Evolutionary conservation across 2,797 vertebrate species (phyloP), one percentile per base, ranked within the genome.

Genomic region (Mallotus villosus): DNA sequence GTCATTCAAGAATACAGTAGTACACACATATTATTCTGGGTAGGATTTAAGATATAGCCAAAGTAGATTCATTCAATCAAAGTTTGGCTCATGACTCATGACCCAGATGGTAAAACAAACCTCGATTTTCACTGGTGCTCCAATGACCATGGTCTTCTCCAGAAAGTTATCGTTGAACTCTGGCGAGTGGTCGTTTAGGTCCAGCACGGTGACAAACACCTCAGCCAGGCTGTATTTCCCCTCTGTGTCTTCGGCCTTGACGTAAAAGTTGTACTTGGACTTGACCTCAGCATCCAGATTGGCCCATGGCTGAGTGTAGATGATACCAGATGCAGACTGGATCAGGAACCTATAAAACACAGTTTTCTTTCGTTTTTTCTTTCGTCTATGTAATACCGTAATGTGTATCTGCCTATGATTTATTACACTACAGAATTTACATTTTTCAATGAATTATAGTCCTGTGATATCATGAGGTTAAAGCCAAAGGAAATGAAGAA

Each of bases 271-370:
- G 81, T 97, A 99, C 68, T 96, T 97, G 0, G 96, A 94, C 62
- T 91, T 93, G 63, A 94, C 89, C 85, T 99, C 98, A 0, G 97
- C 96, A 1, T 99, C 98, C 81, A 99, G 89, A 22, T 82, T 90
- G 63, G 97, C 97, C 98, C 98, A 99, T 5, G 96, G 95, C 85
- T 98, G 97, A 0, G 97, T 98, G 80, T 93, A 94, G 85, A 99
- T 95, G 62, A 95, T 91, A n/a, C 98, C 98, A 0, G 95, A 94
- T 1, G 92, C 92, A 0, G 93, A 91, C 72, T 97, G 92, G 83
- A 99, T 97, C 73, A 94, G 84, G 82, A 95, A 95, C 65, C 94
- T 95, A 60, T 9, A 2, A 62, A 67, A 61, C 27, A 34, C 67
- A 63, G 53, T 61, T 55, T 0, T 17, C 51, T 17, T 17, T 55